Evolutionary conservation across 2,888 invertebrate species (phyloP).

Genomic region (Watsonalla cultraria): DNA sequence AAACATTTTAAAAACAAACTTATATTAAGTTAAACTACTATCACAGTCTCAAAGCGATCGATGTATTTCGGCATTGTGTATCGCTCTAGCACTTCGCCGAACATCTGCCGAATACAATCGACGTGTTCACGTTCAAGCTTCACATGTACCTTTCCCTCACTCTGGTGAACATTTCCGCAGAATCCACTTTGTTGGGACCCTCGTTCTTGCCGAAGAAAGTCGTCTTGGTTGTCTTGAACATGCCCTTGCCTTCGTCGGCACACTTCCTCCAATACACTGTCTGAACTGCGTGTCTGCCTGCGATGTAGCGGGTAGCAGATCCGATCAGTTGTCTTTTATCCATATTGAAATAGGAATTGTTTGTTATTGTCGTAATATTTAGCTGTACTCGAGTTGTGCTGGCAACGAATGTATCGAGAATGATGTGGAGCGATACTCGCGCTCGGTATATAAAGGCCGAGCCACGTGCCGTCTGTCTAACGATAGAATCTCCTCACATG

Average conservation of each 20-base stretch:
- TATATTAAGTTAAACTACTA: slow-evolving; percentile 23
- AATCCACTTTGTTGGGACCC: slow-evolving; percentile 60
- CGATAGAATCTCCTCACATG: slow-evolving; percentile 31
- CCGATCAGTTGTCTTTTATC: slow-evolving; percentile 80
- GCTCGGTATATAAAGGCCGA: slow-evolving; percentile 35
- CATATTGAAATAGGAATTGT: slow-evolving; percentile 33
- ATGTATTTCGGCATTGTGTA: too few relatives aligned
- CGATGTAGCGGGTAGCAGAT: slow-evolving; percentile 84
- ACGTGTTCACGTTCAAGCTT: background rate
- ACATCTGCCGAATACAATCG: too few relatives aligned
- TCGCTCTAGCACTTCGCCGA: too few relatives aligned
- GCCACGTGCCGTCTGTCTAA: slow-evolving; percentile 44
- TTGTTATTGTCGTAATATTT: background rate
- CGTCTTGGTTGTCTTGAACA: slow-evolving; percentile 77
- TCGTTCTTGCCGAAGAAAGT: slow-evolving; percentile 78
- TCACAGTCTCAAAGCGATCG: slow-evolving; percentile 31
- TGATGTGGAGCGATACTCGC: slow-evolving; percentile 8
- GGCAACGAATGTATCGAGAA: slow-evolving; percentile 7
- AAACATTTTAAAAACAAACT: slow-evolving; percentile 14
- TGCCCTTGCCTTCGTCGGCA: slow-evolving; percentile 64
- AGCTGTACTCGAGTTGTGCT: background rate
- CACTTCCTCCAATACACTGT: slow-evolving; percentile 86
- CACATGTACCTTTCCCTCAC: slow-evolving; percentile 65
- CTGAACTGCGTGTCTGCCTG: slow-evolving; percentile 85
- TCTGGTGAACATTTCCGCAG: slow-evolving; percentile 67